Evolutionary conservation across 2,113 vertebrate genomes (phyloP), one percentile per base, ranked within the genome.

Genomic region (Alaudala cheleensis): DNA sequence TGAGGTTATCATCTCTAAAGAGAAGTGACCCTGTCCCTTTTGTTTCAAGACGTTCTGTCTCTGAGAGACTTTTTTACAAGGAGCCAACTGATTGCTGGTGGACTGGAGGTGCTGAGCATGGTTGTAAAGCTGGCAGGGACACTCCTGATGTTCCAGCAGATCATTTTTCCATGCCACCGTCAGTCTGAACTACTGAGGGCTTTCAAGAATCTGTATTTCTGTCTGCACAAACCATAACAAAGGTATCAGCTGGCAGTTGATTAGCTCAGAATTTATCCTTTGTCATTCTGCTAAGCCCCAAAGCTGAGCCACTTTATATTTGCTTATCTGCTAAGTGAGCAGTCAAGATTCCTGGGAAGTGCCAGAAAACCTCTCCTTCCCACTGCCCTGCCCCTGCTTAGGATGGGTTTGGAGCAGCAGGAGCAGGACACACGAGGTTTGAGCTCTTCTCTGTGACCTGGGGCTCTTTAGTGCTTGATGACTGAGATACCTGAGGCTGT

Each of bases 221-320:
- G 47, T 44, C 86, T 81, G 76, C 15, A 10, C 39, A 90, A 86
- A 86, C 53, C 92, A 90, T 94, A 83, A 78, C 85, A 47, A 57
- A 92, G 69, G 67, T 81, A 71, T 94, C 91, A 86, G 82, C 88
- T 88, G 92, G 80, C 92, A 94, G 76, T 6, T 81, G 76, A 82
- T 93, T 82, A 82, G 90, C 64, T 80, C 74, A 57, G 40, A 56
- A 80, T 80, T 95, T 91, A 91, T 71, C 50, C 78, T 50, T 66
- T 67, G 81, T 74, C 81, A 33, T 94, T 84, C 53, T 81, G 47
- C 60, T 81, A 81, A 91, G 83, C 72, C 23, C 69, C 66, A 53
- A 56, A 69, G 69, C 78, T 37, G 61, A 86, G 77, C 28, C 93
- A 49, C 70, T 92, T 91, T 54, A 4, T 26, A 11, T 51, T 79